Conservation (phyloP, 2,888 invertebrate species). For the Orchestes rusci region DNA sequence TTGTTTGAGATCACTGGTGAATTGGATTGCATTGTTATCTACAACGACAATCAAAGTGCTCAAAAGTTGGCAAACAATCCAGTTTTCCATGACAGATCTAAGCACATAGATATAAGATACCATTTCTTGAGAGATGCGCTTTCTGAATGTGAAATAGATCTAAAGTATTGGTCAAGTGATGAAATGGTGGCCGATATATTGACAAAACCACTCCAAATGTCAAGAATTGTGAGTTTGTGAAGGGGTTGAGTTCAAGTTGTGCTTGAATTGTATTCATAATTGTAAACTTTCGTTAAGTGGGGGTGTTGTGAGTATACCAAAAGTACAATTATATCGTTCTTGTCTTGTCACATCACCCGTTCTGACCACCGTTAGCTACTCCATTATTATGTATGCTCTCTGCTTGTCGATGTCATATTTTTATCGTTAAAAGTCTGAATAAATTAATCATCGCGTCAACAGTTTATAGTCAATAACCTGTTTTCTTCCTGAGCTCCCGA, state of each 20-base stretch:
- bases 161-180: slow-evolving; percentile 19
- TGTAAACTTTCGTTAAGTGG: slow-evolving; percentile 7
- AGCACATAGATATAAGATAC: slow-evolving; percentile 20
- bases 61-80: slow-evolving; percentile 19
- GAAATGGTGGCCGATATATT: slow-evolving; percentile 23
- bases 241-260: slow-evolving; percentile 5
- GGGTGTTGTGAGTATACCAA: slow-evolving; percentile 5
- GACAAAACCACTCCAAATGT: slow-evolving; percentile 8
- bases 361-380: too few species aligned
- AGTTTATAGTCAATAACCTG: too few species aligned
- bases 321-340: background rate
- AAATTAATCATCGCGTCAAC: too few species aligned
- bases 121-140: slow-evolving; percentile 22
- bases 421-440: too few species aligned
- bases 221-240: slow-evolving; percentile 12
- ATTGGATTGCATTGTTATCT: slow-evolving; percentile 8
- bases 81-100: slow-evolving; percentile 15
- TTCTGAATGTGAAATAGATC: slow-evolving; percentile 6
- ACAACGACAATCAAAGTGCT: slow-evolving; percentile 24
- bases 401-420: too few species aligned
- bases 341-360: too few species aligned
- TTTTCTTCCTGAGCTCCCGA: too few species aligned
- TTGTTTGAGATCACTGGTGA: slow-evolving; percentile 13
- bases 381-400: too few species aligned
- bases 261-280: background rate